Evolutionary conservation across 2,797 vertebrate species (phyloP).

Genomic region (Vespertilio murinus): DNA sequence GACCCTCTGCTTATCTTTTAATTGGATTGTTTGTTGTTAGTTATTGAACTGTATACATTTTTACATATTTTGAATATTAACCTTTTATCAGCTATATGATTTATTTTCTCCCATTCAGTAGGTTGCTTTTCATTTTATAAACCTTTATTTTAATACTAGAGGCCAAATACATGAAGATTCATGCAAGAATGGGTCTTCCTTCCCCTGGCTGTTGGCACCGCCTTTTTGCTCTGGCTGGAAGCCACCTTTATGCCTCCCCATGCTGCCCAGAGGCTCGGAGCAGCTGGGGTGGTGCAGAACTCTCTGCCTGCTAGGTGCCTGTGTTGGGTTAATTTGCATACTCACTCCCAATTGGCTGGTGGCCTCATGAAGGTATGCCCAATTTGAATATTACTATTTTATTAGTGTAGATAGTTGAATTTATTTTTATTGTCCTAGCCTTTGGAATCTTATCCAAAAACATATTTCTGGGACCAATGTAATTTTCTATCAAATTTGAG

Average conservation of each 20-base stretch:
- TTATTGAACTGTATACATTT: not conserved
- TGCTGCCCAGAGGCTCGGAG: no score
- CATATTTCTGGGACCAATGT: not conserved
- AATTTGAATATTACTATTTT: no score
- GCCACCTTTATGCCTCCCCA: no score
- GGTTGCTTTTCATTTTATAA: not conserved
- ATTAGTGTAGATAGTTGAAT: not conserved
- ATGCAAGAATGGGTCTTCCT: no score
- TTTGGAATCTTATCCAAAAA: not conserved
- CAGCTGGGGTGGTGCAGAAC: no score
- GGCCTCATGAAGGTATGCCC: no score
- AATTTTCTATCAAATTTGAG: not conserved
- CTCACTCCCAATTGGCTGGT: no score
- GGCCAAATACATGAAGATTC: no score
- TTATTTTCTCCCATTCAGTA: not conserved
- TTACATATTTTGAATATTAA: not conserved
- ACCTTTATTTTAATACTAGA: no score
- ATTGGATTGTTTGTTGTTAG: not conserved
- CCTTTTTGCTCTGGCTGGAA: no score
- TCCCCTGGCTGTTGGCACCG: no score
- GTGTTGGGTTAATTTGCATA: no score
- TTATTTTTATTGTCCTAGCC: not conserved
- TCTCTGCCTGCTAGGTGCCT: rapidly evolving
- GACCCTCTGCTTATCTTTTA: not conserved
- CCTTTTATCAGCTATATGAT: not conserved